Evolutionary conservation across 2,113 vertebrate genomes (phyloP).

Genomic region (Lichenostomus cassidix): DNA sequence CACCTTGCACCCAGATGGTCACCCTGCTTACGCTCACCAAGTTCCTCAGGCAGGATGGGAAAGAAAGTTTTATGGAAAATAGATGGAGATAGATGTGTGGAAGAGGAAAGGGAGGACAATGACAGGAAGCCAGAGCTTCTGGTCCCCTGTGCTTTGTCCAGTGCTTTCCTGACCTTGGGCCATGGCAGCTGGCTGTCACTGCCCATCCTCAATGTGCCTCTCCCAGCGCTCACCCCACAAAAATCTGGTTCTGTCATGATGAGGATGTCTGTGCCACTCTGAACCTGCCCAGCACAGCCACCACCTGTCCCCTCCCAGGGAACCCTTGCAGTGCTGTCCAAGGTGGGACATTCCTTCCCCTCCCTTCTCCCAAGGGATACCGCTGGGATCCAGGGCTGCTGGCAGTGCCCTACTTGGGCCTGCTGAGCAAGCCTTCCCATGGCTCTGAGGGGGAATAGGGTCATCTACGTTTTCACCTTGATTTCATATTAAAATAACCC

Average conservation of each 20-base stretch:
- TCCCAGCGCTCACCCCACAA: fast-evolving
- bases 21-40: fast-evolving
- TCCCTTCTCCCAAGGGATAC: not conserved
- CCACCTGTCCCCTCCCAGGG: not conserved
- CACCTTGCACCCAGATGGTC: too few species aligned
- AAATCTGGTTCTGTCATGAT: fast-evolving
- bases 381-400: fast-evolving
- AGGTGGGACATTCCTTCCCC: not conserved
- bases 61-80: not conserved
- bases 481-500: not conserved
- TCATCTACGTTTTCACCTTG: not conserved
- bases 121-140: not conserved
- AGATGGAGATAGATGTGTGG: not conserved
- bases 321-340: not conserved
- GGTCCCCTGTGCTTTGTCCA: not conserved
- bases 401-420: not conserved
- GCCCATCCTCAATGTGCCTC: not conserved
- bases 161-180: not conserved
- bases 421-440: not conserved
- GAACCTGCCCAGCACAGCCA: not conserved
- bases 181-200: fast-evolving
- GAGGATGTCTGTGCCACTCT: not conserved
- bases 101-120: not conserved
- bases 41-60: not conserved
- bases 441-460: not conserved